Base-by-base conservation (phyloP, 2,797 vertebrate species). In the Pseudomugil gertrudae region DNA sequence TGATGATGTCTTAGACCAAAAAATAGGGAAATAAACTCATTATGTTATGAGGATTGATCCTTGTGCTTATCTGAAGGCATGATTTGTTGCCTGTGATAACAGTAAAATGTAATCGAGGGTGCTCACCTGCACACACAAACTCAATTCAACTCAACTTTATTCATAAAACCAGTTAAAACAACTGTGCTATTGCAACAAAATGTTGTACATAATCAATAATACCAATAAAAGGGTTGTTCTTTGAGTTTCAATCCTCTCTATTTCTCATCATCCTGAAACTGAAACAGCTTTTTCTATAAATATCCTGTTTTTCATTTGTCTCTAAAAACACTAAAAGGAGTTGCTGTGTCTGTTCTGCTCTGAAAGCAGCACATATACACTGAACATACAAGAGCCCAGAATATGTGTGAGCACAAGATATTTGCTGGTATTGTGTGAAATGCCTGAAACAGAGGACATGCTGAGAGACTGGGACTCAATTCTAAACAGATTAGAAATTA, bases 11-110 rank as follows among this genome's bases (percentile, higher is more conserved):
- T 94, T 93, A 94, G 92, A 95, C 95, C 91, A 89, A 94, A 92
- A 96, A 95, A 95, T 96, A 96, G 96, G 94, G 95, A 96, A 95
- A 96, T 95, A 89, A 95, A 96, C 94, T 95, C 93, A 92, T 95
- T 93, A 93, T 94, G 93, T 94, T 94, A 89, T 85, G 91, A 94
- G 92, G 92, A 93, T 92, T 81, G 93, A 87, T 45, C 90, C 84
- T 94, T 91, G 80, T 45, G 90, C 94, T 95, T 94, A 94, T 94
- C 92, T 90, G 84, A 87, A 88, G 87, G 92, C 80, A 72, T 81
- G 69, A 84, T 89, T 82, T 81, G 76, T 79, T 68, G 62, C 73
- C 64, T 68, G 51, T 72, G 70, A 84, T 77, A 83, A 84, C 77
- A 84, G 71, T 82, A 62, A 56, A 68, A 78, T 57, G 66, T 74